Percentiles rank a stretch among this genome's conserved stretches.
These are phyloP conservation scores for Acleris emargana DNA, from an alignment of 2,888 invertebrate species.

Conservation along the genomic window DNA sequence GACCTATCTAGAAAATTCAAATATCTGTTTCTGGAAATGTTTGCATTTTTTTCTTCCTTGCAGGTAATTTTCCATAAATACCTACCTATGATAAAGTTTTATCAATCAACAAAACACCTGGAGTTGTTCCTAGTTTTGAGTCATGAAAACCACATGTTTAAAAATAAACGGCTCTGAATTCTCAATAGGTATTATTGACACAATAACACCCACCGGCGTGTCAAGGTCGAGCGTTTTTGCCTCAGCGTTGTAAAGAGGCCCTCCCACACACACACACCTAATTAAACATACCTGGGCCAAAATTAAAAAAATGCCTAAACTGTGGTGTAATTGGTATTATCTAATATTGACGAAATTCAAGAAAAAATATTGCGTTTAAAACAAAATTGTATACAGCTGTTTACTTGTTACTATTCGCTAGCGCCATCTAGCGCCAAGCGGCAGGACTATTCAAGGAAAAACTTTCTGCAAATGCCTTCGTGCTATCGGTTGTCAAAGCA, in stretches of 20 bases:
- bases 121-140: slow-evolving; percentile 12
- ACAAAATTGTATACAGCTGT: neutral
- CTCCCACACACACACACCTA: slow-evolving; percentile 23
- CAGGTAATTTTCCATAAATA: too few relatives aligned
- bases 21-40: too few relatives aligned
- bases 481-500: too few relatives aligned
- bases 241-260: slow-evolving; percentile 18
- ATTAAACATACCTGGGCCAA: neutral
- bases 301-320: neutral
- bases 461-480: too few relatives aligned
- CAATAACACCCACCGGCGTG: slow-evolving; percentile 32
- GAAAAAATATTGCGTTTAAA: too few relatives aligned
- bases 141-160: slow-evolving; percentile 3
- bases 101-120: neutral
- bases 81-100: too few relatives aligned
- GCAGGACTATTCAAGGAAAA: slow-evolving; percentile 15
- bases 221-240: slow-evolving; percentile 32
- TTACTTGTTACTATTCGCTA: neutral
- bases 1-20: too few relatives aligned
- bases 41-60: too few relatives aligned
- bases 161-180: slow-evolving; percentile 24
- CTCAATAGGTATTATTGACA: slow-evolving; percentile 24
- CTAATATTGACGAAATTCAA: too few relatives aligned
- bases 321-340: too few relatives aligned
- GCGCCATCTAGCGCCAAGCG: slow-evolving; percentile 34